Conservation (phyloP, 2,113 vertebrate genomes). For the Hepsetus odoe region DNA sequence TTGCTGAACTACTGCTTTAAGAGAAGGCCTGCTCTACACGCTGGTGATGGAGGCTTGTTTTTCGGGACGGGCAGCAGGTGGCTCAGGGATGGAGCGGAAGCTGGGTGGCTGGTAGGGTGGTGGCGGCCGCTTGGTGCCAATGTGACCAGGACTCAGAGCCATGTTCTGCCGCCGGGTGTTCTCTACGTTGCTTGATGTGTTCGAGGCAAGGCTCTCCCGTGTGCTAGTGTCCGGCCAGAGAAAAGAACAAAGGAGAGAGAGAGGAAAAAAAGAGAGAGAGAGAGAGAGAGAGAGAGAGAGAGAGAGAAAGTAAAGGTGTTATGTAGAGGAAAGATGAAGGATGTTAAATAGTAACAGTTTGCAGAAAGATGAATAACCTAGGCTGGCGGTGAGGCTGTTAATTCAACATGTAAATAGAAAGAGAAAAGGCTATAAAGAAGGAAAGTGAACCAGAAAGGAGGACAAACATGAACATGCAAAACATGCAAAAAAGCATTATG, state of each 20-base stretch:
- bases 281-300: constrained; percentile 5
- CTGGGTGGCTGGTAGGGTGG: constrained; percentile 78
- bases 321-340: constrained; percentile 26
- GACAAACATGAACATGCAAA: too few species aligned
- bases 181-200: constrained; percentile 98
- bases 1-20: constrained; percentile 1
- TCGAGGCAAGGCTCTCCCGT: constrained; percentile 96
- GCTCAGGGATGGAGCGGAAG: constrained; percentile 87
- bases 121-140: constrained; percentile 73
- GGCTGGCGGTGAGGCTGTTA: neutral
- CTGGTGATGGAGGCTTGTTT: constrained; percentile 99
- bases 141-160: constrained; percentile 90
- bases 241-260: constrained; percentile 49
- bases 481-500: too few species aligned
- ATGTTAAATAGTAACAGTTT: constrained; percentile 54
- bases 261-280: constrained; percentile 21
- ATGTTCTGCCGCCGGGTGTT: constrained; percentile 95
- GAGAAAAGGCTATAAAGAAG: neutral
- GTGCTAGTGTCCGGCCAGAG: constrained; percentile 77
- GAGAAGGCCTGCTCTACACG: constrained; percentile 74
- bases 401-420: neutral
- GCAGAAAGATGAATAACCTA: neutral
- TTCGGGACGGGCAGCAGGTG: constrained; percentile 84
- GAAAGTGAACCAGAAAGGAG: neutral
- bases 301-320: constrained; percentile 44